A percentile compares a stretch with the other conserved stretches of the same genome.
Conservation (phyloP, 2,113 vertebrate species). For the Peromyscus polionotus region DNA sequence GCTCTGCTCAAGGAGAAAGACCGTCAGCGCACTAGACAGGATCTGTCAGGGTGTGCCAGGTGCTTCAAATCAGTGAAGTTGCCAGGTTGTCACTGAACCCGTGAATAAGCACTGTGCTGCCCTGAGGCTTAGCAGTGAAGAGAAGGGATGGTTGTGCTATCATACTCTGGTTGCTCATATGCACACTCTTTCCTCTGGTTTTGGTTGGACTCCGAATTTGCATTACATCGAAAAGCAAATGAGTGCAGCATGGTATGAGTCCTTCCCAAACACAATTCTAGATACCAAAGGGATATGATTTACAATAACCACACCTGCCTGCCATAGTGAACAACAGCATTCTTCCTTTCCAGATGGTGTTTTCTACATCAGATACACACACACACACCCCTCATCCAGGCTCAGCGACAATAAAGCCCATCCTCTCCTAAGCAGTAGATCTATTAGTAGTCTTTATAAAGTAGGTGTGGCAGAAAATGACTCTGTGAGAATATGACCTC, state of each 20-base stretch:
- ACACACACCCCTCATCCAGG: not conserved
- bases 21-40: too few species aligned
- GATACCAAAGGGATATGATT: not conserved
- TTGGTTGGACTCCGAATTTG: too few species aligned
- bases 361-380: not conserved
- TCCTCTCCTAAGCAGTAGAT: not conserved
- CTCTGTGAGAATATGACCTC: not conserved
- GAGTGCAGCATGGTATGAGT: not conserved
- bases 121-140: not conserved
- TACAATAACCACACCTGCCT: not conserved
- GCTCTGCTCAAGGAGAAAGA: not conserved
- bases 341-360: not conserved
- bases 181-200: not conserved
- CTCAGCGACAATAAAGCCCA: not conserved
- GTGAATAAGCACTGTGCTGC: fast-evolving
- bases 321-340: not conserved
- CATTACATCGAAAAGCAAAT: not conserved
- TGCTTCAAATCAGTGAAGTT: not conserved
- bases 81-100: not conserved
- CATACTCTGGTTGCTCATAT: not conserved
- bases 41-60: not conserved
- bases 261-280: not conserved
- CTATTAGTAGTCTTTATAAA: not conserved
- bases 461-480: not conserved
- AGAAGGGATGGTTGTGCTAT: not conserved